A percentile compares a stretch with the other conserved stretches of the same genome.
Evolutionary conservation across 2,797 vertebrate genomes (phyloP).

Genomic region (Nannoperca australis): DNA sequence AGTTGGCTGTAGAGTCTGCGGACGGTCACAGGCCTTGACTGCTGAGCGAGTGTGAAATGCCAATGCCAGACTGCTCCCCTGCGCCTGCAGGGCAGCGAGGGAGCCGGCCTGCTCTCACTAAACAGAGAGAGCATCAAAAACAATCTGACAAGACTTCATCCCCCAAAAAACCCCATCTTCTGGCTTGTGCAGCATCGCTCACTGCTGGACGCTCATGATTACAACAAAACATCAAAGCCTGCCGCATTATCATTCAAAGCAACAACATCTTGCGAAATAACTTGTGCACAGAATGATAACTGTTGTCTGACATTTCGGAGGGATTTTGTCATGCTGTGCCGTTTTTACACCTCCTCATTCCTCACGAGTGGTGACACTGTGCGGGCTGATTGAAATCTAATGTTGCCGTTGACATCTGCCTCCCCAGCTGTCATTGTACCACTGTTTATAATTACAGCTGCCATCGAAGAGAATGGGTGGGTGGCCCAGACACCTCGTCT

Average conservation of each 20-base stretch:
- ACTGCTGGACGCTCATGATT: constrained; percentile 32
- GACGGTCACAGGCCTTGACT: constrained; percentile 88
- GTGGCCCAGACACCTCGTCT: constrained; percentile 80
- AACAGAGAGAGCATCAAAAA: constrained; percentile 71
- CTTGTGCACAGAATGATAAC: constrained; percentile 13
- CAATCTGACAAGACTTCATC: constrained; percentile 77
- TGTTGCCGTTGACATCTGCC: constrained; percentile 83
- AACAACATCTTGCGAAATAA: constrained; percentile 26
- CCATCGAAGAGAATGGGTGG: constrained; percentile 65
- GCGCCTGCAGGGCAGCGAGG: constrained; percentile 72
- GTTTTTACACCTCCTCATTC: constrained; percentile 69
- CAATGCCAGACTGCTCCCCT: constrained; percentile 80
- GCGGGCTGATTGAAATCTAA: constrained; percentile 80
- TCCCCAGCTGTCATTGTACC: constrained; percentile 79
- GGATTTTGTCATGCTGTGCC: constrained; percentile 35
- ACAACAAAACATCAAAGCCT: constrained; percentile 31
- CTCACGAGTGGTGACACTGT: constrained; percentile 72
- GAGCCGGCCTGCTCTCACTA: constrained; percentile 68
- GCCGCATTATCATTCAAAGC: constrained; percentile 15
- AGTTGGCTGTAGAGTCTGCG: constrained; percentile 86
- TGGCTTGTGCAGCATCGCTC: constrained; percentile 42
- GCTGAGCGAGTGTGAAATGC: constrained; percentile 88
- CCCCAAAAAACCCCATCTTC: constrained; percentile 31
- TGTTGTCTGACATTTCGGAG: constrained; percentile 35
- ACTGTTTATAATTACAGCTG: constrained; percentile 82